Evolutionary conservation across 1,140 invertebrate genomes (phyloP), one percentile per base, ranked within the genome.

Genomic region (Heliconius eleuchia): DNA sequence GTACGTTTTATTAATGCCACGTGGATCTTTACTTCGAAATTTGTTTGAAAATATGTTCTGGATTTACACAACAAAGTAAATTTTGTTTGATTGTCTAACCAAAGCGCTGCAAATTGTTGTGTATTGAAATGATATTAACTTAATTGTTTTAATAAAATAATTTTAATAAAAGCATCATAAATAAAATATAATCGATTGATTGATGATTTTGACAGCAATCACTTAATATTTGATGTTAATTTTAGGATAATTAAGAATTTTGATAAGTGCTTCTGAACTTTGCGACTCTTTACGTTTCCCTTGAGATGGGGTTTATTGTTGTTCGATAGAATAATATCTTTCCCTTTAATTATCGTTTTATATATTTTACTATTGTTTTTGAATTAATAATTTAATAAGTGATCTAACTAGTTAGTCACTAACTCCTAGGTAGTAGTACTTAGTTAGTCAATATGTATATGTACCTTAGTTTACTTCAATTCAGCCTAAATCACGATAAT

Each of bases 161-260:
- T 30, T 30, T 30, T 30, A 30, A 30, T 30, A 23, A 23, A 23
- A 23, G 18, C 23, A 30, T 66, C 19, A 66, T 27, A 30, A 13
- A 27, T 23, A 3, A 30, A 13, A 13, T 23, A 27, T 5, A 66
- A 27, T 11, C 27, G 60, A 66, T 27, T 66, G 60, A 66, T 66
- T 11, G 60, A 27, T 66, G n/a, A 66, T 66, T 57, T 66, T 66
- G 23, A 66, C 30, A 66, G 60, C 60, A 66, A 66, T 66, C 60
- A 6, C 16, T 66, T 66, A 66, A 66, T 30, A 30, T 66, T 57
- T 57, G 2, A 23, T 23, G 55, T 57, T 0, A 57, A 11, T 57
- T 66, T 66, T 66, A 66, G 60, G 9, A 27, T 27, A 66, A 66
- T 66, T 66, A 66, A 27, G 60, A 66, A 30, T 66, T 66, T 27